Percentiles rank a stretch among this genome's conserved stretches.
These are phyloP conservation scores for Heliconius melpomene DNA, from an alignment of 1,140 invertebrate genomes.

Conservation along the genomic window DNA sequence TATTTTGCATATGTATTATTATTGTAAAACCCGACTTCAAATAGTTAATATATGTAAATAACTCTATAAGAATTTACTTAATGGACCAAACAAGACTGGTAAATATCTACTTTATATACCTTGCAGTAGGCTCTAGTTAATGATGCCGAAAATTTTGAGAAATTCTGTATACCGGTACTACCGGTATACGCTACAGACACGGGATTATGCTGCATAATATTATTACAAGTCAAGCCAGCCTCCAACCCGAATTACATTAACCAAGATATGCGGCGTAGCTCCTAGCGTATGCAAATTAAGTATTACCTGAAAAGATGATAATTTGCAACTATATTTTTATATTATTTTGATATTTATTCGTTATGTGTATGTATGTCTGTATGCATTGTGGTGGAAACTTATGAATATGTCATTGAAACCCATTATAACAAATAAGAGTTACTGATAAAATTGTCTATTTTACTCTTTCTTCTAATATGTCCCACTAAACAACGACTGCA, in stretches of 20 bases:
- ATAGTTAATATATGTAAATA: not conserved
- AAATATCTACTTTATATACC: constrained; percentile 52
- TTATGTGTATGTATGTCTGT: no score
- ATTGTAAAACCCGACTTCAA: not conserved
- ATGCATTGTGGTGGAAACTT: no score
- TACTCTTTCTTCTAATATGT: no score
- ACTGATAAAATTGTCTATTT: no score
- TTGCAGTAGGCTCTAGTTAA: constrained; percentile 31
- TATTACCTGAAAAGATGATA: not conserved
- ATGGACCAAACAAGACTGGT: constrained; percentile 46
- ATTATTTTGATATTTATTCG: not conserved
- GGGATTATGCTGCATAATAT: constrained; percentile 58
- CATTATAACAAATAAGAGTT: no score
- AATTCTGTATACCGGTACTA: constrained; percentile 37
- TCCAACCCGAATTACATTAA: constrained; percentile 37
- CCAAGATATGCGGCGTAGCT: constrained; percentile 37
- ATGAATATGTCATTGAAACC: no score
- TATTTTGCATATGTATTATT: not conserved
- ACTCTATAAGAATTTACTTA: not conserved
- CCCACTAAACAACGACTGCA: no score
- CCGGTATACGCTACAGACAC: constrained; percentile 30
- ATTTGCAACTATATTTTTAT: constrained; percentile 31
- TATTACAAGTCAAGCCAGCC: constrained; percentile 50
- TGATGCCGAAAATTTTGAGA: constrained; percentile 56
- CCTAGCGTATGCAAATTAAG: constrained; percentile 42